phyloP scores from a whole-genome alignment of 1,140 invertebrate species.

The Bombus difficillimus region DNA sequence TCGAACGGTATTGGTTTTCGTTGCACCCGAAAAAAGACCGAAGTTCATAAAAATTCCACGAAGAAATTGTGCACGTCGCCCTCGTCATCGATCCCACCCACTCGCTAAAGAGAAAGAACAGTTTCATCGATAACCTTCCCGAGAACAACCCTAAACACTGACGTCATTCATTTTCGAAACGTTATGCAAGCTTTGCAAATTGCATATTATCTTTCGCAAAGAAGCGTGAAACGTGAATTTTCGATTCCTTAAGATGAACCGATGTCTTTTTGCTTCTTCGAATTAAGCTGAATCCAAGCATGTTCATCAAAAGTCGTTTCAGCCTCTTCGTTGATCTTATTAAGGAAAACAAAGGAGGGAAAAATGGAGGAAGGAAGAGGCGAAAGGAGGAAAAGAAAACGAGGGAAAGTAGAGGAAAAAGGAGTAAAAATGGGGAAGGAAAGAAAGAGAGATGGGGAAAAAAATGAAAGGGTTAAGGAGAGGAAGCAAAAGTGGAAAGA shows the following conservation, averaged over 20 bases:
- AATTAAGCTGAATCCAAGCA: no score
- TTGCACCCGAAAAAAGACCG: slow-evolving; percentile 55
- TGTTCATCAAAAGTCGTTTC: no score
- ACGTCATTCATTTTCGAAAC: slow-evolving; percentile 63
- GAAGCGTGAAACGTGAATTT: not conserved
- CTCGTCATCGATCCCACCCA: slow-evolving; percentile 58
- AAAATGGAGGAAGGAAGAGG: no score
- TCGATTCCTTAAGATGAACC: not conserved
- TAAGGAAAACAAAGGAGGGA: no score
- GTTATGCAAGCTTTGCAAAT: slow-evolving; percentile 10
- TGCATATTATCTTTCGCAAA: not conserved
- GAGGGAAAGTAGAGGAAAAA: no score
- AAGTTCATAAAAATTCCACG: slow-evolving; percentile 65
- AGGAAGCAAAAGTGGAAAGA: no score
- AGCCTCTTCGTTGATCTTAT: no score
- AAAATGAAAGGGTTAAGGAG: no score
- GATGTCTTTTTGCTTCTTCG: no score
- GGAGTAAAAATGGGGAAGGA: no score
- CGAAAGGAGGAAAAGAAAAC: no score
- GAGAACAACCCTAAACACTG: slow-evolving; percentile 49
- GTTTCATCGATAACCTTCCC: slow-evolving; percentile 68
- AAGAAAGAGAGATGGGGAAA: fast-evolving
- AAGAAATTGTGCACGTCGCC: slow-evolving; percentile 55
- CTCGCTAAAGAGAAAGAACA: slow-evolving; percentile 54
- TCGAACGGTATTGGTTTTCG: no score